Evolutionary conservation across 2,888 invertebrate genomes (phyloP), one percentile per base, ranked within the genome.

Genomic region (Cylloceria caligata): DNA sequence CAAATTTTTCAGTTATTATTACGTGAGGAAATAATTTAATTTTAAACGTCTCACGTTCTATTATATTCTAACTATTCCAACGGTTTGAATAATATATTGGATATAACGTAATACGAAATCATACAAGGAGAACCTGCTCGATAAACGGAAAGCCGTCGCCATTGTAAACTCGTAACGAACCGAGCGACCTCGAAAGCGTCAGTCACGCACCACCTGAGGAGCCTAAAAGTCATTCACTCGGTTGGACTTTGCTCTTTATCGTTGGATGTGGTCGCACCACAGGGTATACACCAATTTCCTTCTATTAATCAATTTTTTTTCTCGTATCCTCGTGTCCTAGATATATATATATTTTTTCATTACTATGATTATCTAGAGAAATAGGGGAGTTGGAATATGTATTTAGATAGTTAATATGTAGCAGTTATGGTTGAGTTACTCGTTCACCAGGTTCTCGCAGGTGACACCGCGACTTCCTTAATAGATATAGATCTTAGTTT

Each of bases 1-100:
- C 91, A 91, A 91, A 91, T 91, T 90, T 88, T 80, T 82, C 88
- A 74, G 88, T 89, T 87, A 88, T 87, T 80, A 87, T 79, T 62
- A 73, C 9, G 49, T 19, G 47, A 49, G n/a, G 21, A 68, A 16
- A 19, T 42, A 2, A n/a, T 67, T 68, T 69, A 24, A 67, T 19
- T 67, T 39, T 67, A 9, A 21, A 49, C 52, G 52, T 68, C 34
- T 55, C 27, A 13, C 65, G 6, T 30, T 47, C 60, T 55, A n/a
- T n/a, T n/a, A n/a, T n/a, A n/a, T n/a, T n/a, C n/a, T n/a, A n/a
- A n/a, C n/a, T 11, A 42, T 45, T 30, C 21, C 9, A 67, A 76
- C 75, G 67, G 47, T 74, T 39, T 39, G 2, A 34, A 57, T 1
- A 9, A 21, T 42, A 62, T 16, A 42, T 42, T 19, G 9, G n/a